These are phyloP conservation scores for Delichon dasypus DNA, from an alignment of 2,797 vertebrate species.

Conservation along the genomic window DNA sequence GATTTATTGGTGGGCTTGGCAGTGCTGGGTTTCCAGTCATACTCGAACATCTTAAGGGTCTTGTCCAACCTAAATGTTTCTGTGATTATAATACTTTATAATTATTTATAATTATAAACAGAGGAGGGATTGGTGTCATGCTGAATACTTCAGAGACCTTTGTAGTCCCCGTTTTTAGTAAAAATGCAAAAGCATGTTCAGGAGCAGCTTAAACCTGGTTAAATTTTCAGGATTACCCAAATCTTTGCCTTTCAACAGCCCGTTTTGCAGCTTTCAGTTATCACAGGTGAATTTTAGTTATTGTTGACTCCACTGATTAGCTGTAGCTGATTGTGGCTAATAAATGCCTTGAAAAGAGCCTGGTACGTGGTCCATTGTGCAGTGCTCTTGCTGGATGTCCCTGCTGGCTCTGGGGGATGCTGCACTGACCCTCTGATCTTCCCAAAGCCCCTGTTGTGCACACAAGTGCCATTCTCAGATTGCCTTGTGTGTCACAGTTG, in stretches of 20 bases:
- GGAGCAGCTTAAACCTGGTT: background rate
- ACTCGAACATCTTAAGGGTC: background rate
- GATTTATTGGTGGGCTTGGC: background rate
- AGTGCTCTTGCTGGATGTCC: background rate
- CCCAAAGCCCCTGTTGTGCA: background rate
- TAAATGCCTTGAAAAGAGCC: background rate
- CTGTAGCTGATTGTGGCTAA: background rate
- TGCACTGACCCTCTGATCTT: background rate
- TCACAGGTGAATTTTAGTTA: background rate
- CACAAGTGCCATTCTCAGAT: background rate
- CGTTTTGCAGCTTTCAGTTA: background rate
- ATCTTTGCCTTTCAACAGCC: background rate
- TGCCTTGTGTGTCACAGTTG: background rate
- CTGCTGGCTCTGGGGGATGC: background rate
- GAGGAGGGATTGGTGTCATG: background rate
- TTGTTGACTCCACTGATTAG: background rate
- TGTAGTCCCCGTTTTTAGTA: background rate
- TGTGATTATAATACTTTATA: background rate
- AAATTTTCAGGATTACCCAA: background rate
- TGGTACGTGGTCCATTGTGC: rapidly evolving
- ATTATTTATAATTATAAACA: background rate
- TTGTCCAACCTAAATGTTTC: background rate
- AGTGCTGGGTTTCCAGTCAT: background rate
- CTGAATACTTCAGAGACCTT: background rate
- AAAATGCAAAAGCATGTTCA: background rate